A percentile compares a stretch with the other conserved stretches of the same genome.
Evolutionary conservation across 1,140 invertebrate genomes (phyloP).

Genomic region (Drosophila ficusphila): DNA sequence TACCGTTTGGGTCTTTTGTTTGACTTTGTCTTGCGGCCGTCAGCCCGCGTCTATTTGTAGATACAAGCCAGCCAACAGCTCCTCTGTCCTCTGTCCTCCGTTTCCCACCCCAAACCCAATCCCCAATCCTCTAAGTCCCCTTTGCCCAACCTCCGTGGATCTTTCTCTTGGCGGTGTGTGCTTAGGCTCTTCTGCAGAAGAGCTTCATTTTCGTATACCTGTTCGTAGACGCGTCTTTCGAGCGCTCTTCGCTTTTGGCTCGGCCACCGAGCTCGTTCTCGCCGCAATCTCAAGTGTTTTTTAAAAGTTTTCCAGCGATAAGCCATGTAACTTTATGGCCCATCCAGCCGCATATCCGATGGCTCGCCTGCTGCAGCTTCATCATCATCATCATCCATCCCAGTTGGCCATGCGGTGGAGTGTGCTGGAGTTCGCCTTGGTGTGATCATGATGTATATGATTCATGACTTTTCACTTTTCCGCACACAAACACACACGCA

Average conservation of each 20-base stretch:
- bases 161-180: slow-evolving; percentile 9
- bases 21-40: slow-evolving; percentile 77
- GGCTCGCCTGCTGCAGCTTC: slow-evolving; percentile 9
- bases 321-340: slow-evolving; percentile 77
- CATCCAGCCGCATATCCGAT: slow-evolving; percentile 54
- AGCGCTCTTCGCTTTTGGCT: slow-evolving; percentile 28
- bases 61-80: slow-evolving; percentile 73
- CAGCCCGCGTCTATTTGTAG: slow-evolving; percentile 77
- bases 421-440: slow-evolving; percentile 44
- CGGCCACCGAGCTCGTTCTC: slow-evolving; percentile 52
- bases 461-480: slow-evolving; percentile 81
- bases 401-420: slow-evolving; percentile 59
- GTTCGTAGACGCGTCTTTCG: slow-evolving; percentile 32
- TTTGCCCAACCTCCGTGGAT: not conserved
- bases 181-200: slow-evolving; percentile 29
- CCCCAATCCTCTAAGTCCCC: slow-evolving; percentile 14
- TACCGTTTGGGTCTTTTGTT: slow-evolving; percentile 80
- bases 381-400: slow-evolving; percentile 42
- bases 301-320: slow-evolving; percentile 81
- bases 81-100: slow-evolving; percentile 4
- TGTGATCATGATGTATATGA: slow-evolving; percentile 76
- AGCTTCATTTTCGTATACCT: slow-evolving; percentile 25
- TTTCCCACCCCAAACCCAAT: slow-evolving; percentile 7
- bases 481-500: slow-evolving; percentile 35
- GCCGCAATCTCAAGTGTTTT: slow-evolving; percentile 76